Evolutionary conservation across 2,888 invertebrate genomes (phyloP), one percentile per base, ranked within the genome.

Genomic region (Epirrhoe alternata): DNA sequence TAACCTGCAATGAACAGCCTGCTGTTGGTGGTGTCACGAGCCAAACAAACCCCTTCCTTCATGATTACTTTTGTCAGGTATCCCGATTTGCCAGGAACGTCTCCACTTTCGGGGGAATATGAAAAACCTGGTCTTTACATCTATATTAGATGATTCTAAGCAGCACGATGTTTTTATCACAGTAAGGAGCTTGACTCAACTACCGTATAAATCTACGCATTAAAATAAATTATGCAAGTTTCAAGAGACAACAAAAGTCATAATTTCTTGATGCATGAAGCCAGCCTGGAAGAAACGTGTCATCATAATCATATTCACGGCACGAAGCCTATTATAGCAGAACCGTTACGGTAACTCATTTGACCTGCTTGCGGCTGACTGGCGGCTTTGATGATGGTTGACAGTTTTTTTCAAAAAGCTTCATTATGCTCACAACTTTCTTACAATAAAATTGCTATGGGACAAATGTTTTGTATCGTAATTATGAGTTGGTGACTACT

Each of bases 341-440:
- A 78, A 78, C 89, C 88, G 88, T 89, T 90, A 90, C 81, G 61
- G 76, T 77, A 83, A 85, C 85, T 84, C 88, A 85, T 87, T 87
- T 87, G 89, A 89, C 91, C 91, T 86, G 84, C 81, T 87, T 86
- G 79, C 75, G 77, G 81, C 82, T 82, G 80, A 80, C 83, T 53
- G 83, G 70, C 64, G 30, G 51, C 54, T 55, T 49, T 54, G 24
- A 38, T 56, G 51, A 52, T 54, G 63, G 66, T 64, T 64, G 71
- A 66, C 71, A 67, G 52, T 61, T 47, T 47, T 16, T 1, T 6
- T 4, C 14, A 42, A 42, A 42, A 42, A 7, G 42, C 47, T 47
- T 47, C 2, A 16, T 47, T 47, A 16, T 16, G 47, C 1, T 14
- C 6, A 47, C 45, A 14, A 42, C 2, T 12, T 12, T 5, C 4